Evolutionary conservation across 2,888 invertebrate genomes (phyloP), one percentile per base, ranked within the genome.

Genomic region (Neoitamus cyanurus): DNA sequence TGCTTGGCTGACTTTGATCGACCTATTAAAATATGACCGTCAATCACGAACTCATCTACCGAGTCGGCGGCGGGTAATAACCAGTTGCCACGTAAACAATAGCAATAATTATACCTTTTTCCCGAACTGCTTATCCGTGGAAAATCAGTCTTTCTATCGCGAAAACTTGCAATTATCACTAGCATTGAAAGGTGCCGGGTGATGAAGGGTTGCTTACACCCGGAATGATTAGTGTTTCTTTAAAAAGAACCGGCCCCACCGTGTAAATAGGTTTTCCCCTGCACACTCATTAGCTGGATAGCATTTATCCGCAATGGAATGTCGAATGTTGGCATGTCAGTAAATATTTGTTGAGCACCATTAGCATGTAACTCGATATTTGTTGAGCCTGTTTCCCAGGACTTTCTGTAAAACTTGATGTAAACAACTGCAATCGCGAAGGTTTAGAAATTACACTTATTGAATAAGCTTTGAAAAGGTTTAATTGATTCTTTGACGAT

Each of bases 81-180:
- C 82, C 82, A 82, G 36, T 82, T 82, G 31, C 82, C 82, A 82
- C 82, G 82, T 82, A 68, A 82, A 69, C 69, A 69, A 69, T 36
- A 82, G n/a, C 37, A 69, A 69, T 69, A 69, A 82, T 69, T 82
- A 37, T 68, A 28, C 25, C 68, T 82, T 68, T 82, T 69, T 69
- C 28, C 69, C 31, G 25, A 82, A 82, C 25, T 37, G 68, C 58
- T 82, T 82, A 82, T 82, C 82, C 37, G 82, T 82, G 69, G 69
- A 82, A 69, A 82, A 82, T 82, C 82, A 69, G 69, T 36, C 34
- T 68, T 82, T 69, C 37, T 13, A 37, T 34, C 69, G 82, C 82
- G 82, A 82, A 82, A 82, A 69, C 34, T 69, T 30, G 68, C 82
- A 82, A 82, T 82, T 82, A 82, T 82, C 82, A 82, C 82, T 69